phyloP scores from a whole-genome alignment of 2,888 invertebrate species.

The Candidula unifasciata region DNA sequence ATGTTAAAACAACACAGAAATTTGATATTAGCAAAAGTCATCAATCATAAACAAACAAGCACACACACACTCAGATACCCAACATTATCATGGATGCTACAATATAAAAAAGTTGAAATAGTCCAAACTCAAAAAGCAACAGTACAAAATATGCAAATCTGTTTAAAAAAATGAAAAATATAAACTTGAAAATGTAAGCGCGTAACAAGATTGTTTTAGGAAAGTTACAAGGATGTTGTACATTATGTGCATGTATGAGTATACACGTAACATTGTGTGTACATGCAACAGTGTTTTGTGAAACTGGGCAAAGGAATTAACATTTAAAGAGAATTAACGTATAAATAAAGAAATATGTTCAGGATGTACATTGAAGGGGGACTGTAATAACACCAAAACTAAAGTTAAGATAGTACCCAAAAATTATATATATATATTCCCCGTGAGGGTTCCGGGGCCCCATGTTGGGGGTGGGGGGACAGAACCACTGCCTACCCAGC shows the following conservation, averaged over 20 bases:
- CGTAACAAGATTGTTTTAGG: neutral
- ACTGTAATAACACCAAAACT: too few species aligned
- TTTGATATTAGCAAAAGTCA: neutral
- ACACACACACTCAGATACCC: neutral
- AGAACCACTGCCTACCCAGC: too few species aligned
- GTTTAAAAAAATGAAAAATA: neutral
- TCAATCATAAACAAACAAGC: neutral
- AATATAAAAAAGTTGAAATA: neutral
- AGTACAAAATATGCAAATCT: neutral
- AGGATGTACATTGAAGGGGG: too few species aligned
- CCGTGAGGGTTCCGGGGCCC: too few species aligned
- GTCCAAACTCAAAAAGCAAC: neutral
- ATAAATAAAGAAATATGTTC: too few species aligned
- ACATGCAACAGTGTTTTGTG: neutral
- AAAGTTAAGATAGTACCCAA: too few species aligned
- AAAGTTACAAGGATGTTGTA: neutral
- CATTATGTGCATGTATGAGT: neutral
- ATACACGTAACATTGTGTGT: neutral
- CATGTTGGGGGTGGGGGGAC: too few species aligned
- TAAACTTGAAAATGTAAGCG: neutral
- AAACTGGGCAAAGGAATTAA: neutral
- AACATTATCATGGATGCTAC: neutral
- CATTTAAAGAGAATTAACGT: too few species aligned
- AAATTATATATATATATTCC: too few species aligned
- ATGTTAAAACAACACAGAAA: constrained; percentile 15